Conservation (phyloP, 2,113 vertebrate species). For the Petaurus breviceps region DNA sequence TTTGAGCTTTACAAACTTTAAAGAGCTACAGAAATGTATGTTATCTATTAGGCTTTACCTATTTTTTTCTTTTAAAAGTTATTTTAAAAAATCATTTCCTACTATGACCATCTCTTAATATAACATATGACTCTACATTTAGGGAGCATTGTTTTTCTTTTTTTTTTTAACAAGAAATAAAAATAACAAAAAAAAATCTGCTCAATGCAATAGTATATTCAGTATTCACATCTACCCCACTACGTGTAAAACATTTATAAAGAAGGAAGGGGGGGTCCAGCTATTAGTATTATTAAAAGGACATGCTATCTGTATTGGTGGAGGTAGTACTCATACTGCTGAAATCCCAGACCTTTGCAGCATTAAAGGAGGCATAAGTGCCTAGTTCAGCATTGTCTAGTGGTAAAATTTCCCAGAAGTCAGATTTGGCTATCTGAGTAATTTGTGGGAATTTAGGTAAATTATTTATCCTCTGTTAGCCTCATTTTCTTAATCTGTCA, state of each 20-base stretch:
- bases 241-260: background rate
- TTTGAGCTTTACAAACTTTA: background rate
- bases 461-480: accelerated
- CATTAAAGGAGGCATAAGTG: background rate
- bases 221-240: background rate
- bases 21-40: background rate
- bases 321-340: background rate
- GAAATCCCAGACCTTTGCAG: background rate
- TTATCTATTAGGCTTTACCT: background rate
- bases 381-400: background rate
- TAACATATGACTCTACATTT: background rate
- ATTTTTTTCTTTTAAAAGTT: background rate
- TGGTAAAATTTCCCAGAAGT: accelerated
- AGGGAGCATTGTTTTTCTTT: background rate
- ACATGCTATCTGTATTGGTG: background rate
- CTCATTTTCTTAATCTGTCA: background rate
- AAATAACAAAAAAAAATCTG: background rate
- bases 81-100: background rate
- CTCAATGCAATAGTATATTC: background rate
- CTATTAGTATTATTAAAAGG: background rate
- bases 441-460: accelerated
- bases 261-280: background rate
- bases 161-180: background rate
- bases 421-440: background rate
- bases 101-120: background rate